Evolutionary conservation across 2,797 vertebrate genomes (phyloP).

Genomic region (Melanotaenia pygmaea): DNA sequence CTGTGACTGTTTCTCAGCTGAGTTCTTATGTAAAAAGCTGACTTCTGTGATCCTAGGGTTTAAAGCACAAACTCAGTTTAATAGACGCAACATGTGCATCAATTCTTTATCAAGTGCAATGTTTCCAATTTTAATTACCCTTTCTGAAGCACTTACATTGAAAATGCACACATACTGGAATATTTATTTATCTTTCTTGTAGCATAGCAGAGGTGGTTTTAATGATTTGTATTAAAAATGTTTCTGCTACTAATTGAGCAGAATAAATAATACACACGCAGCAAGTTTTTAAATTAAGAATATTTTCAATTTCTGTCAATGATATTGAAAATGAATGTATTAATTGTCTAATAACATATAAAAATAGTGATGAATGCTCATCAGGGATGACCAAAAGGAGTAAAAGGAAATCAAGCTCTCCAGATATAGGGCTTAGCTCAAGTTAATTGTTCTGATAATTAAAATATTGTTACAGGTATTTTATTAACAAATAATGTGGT

Average conservation of each 20-base stretch:
- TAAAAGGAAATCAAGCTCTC: background rate
- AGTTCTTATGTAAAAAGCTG: background rate
- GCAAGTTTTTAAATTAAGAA: background rate
- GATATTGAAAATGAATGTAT: background rate
- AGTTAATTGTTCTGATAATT: too few relatives aligned
- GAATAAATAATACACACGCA: background rate
- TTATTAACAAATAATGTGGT: background rate
- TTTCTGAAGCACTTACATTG: background rate
- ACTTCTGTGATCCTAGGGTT: slow-evolving; percentile 1
- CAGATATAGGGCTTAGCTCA: background rate
- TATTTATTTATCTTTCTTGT: background rate
- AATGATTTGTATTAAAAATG: background rate
- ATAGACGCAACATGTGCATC: background rate
- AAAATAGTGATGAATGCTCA: background rate
- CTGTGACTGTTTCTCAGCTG: background rate
- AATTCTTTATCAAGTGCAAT: background rate
- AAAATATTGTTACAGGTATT: background rate
- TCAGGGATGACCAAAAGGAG: background rate
- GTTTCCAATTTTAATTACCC: background rate
- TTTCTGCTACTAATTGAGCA: background rate
- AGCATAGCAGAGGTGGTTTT: background rate
- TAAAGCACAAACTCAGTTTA: slow-evolving; percentile 2
- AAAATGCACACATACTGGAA: background rate
- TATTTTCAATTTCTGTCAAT: background rate
- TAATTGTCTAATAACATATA: background rate